These are phyloP conservation scores for Falcaria lacertinaria DNA, from an alignment of 2,888 invertebrate genomes.

Conservation along the genomic window DNA sequence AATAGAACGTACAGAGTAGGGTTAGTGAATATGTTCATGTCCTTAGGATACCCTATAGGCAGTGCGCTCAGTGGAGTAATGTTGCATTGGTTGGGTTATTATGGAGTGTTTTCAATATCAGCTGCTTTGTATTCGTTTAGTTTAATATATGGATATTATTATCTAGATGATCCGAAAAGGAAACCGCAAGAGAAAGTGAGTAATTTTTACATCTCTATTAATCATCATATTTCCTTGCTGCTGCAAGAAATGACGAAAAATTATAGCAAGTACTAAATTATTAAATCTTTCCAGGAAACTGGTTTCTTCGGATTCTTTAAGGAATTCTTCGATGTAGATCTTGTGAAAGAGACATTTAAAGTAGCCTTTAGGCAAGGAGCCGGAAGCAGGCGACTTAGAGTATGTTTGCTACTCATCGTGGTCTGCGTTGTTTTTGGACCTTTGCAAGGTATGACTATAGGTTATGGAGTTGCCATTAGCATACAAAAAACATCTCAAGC, in stretches of 20 bases:
- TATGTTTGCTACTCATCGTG: conserved; percentile 86
- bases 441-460: conserved; percentile 82
- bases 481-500: too few species aligned
- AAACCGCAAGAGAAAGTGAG: conserved; percentile 42
- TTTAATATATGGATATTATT: conserved; percentile 85
- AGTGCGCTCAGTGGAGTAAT: conserved; percentile 91
- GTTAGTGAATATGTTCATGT: conserved; percentile 91
- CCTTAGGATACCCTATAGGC: conserved; percentile 92
- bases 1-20: conserved; percentile 91
- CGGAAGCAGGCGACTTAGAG: conserved; percentile 85
- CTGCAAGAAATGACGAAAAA: too few species aligned
- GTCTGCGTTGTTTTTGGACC: conserved; percentile 92
- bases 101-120: conserved; percentile 88
- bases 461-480: too few species aligned
- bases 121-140: conserved; percentile 85
- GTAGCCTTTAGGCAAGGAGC: conserved; percentile 88
- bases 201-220: conserved; percentile 5
- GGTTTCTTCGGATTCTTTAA: conserved; percentile 52
- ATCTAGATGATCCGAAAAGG: conserved; percentile 82
- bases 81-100: conserved; percentile 85
- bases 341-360: conserved; percentile 87
- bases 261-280: conserved; percentile 2
- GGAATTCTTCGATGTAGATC: conserved; percentile 87
- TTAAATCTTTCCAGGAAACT: conserved; percentile 27
- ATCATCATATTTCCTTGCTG: too few species aligned